Conservation (phyloP, 2,113 vertebrate genomes). For the Cebidichthys violaceus region DNA sequence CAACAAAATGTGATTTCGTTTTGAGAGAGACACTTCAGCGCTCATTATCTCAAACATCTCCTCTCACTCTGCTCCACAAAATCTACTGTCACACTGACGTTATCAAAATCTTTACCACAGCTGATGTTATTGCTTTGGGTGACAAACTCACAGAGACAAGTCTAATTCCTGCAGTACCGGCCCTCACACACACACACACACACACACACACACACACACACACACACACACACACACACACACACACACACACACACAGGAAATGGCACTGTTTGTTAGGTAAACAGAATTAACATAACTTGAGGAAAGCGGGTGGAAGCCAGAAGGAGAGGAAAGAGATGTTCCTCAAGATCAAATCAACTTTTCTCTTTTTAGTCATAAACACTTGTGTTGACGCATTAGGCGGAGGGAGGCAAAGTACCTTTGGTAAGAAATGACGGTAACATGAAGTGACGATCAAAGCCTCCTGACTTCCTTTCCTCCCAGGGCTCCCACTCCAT, state of each 20-base stretch:
- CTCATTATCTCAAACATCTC: background rate
- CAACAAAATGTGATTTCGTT: background rate
- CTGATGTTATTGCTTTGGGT: conserved; percentile 10
- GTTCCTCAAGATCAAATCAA: conserved; percentile 52
- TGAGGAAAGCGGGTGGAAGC: conserved; percentile 23
- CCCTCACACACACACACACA: background rate
- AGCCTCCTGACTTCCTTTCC: conserved; percentile 45
- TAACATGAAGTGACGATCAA: conserved; percentile 64
- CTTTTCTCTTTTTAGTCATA: conserved; percentile 45
- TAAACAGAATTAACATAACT: conserved; percentile 57
- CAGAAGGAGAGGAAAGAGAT: conserved; percentile 32
- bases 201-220: background rate
- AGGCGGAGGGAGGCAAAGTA: conserved; percentile 46
- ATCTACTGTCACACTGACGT: conserved; percentile 24
- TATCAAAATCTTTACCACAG: conserved; percentile 33
- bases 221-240: background rate
- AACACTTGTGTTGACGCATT: conserved; percentile 4
- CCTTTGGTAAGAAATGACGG: conserved; percentile 52
- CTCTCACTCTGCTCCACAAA: conserved; percentile 12
- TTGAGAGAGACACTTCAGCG: background rate
- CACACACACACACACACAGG: background rate
- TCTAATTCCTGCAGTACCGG: conserved; percentile 16
- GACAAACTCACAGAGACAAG: conserved; percentile 30
- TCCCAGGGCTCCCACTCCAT: conserved; percentile 44
- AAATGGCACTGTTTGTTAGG: conserved; percentile 43